Evolutionary conservation across 1,140 invertebrate genomes (phyloP), one percentile per base, ranked within the genome.

Genomic region (Lethrus apterus): DNA sequence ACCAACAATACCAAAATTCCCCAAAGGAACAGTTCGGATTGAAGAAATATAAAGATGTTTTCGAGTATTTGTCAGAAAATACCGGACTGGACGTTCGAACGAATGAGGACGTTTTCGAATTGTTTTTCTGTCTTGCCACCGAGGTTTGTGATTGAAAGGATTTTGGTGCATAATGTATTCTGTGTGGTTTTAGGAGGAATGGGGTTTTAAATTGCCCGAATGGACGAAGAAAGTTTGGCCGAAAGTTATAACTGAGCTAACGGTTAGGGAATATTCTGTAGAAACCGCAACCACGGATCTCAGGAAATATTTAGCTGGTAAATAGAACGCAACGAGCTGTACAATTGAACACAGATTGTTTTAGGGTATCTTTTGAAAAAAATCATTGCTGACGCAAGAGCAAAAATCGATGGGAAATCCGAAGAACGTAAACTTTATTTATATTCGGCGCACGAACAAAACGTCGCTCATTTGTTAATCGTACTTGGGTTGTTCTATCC

Each of bases 391-490:
- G 76, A 80, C 51, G 76, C 77, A 67, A 60, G 70, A 17, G 59
- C 63, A n/a, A 77, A 74, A 58, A 61, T 64, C 9, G 55, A 70
- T 4, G 66, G 59, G 11, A n/a, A n/a, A n/a, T n/a, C n/a, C n/a
- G n/a, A n/a, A n/a, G n/a, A n/a, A n/a, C n/a, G 41, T 4, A 42
- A 2, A 57, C 63, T 43, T 20, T 19, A 33, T 31, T 48, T 81
- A 20, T 80, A 76, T 56, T 77, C 77, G 2, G 77, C 70, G 4
- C 84, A 89, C 60, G 86, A 89, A 59, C 78, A 78, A 33, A 85
- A 82, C 19, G 66, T 88, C 2, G 74, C 78, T 1, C 74, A 74
- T n/a, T 50, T 86, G 4, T 68, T 87, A 49, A 65, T 70, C 7
- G 73, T 76, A 0, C 61, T 83, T 7, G 70, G 70, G 3, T 71